Conservation (phyloP, 1,140 invertebrate genomes). For the Drosophila jambulina region DNA sequence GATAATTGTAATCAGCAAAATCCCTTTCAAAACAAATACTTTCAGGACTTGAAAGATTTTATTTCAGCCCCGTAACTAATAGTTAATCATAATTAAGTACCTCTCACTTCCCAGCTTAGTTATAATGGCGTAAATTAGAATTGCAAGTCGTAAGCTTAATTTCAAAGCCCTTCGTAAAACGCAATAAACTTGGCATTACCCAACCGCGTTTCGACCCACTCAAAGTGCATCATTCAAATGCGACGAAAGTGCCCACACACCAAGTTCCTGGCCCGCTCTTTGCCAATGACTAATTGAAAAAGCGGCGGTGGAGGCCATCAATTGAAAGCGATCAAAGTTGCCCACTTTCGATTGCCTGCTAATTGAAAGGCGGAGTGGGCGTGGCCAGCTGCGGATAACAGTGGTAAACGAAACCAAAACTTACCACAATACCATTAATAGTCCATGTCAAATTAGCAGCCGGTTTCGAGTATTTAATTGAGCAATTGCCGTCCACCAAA, state of each 20-base stretch:
- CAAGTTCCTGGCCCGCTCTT: constrained; percentile 17
- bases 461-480: constrained; percentile 90
- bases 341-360: constrained; percentile 15
- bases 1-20: too few species aligned
- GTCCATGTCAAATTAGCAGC: constrained; percentile 94
- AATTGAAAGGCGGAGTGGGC: constrained; percentile 53
- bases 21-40: not conserved
- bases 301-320: constrained; percentile 57
- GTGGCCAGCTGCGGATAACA: constrained; percentile 25
- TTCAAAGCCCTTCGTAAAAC: not conserved
- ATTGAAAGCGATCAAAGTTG: constrained; percentile 61
- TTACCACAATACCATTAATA: constrained; percentile 92
- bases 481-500: constrained; percentile 90
- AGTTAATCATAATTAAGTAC: not conserved
- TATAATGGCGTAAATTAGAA: not conserved
- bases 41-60: not conserved
- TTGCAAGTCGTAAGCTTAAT: not conserved
- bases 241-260: constrained; percentile 15
- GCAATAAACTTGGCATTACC: constrained; percentile 12
- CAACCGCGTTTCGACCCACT: not conserved
- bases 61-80: not conserved
- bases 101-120: not conserved
- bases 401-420: constrained; percentile 75
- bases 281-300: constrained; percentile 72
- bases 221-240: constrained; percentile 19